Evolutionary conservation across 2,113 vertebrate genomes (phyloP).

Genomic region (Arenaria interpres): DNA sequence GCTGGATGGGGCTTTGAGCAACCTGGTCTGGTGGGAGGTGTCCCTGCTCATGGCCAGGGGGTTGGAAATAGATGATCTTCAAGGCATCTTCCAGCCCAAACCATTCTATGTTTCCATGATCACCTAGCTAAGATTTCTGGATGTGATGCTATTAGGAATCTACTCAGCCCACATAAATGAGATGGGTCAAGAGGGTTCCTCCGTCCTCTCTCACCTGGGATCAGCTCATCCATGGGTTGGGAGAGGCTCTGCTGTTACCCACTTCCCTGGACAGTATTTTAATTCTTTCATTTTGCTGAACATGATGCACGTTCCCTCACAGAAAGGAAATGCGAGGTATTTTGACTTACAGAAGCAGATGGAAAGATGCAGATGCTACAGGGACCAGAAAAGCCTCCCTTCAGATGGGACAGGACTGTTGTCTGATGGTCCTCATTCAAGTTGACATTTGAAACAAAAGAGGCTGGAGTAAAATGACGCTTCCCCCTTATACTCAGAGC

Average conservation of each 20-base stretch:
- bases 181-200: neutral
- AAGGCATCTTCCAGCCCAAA: neutral
- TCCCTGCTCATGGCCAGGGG: neutral
- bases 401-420: neutral
- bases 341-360: neutral
- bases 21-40: neutral
- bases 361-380: neutral
- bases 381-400: neutral
- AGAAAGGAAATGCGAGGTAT: neutral
- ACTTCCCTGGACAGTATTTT: neutral
- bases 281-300: neutral
- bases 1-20: neutral
- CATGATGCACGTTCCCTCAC: neutral
- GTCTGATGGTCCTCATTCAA: neutral
- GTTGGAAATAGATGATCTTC: neutral
- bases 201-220: accelerated
- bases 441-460: neutral
- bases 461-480: neutral
- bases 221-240: neutral
- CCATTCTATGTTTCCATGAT: neutral
- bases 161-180: neutral
- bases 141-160: neutral
- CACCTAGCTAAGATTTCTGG: neutral
- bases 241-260: neutral
- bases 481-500: neutral